Evolutionary conservation across 2,797 vertebrate genomes (phyloP).

Genomic region (Molothrus aeneus): DNA sequence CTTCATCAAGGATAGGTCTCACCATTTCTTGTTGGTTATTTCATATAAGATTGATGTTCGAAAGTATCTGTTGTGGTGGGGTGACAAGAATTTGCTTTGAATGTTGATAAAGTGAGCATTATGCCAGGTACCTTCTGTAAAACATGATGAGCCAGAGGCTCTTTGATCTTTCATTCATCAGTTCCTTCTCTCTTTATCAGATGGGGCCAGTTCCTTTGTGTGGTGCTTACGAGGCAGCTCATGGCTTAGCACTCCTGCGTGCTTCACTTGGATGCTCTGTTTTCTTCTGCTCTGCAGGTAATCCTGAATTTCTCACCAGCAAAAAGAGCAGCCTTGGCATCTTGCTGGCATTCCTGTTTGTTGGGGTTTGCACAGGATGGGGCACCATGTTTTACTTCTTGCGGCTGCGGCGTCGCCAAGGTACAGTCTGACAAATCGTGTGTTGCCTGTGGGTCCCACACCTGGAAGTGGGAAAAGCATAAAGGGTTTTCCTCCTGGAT

Average conservation of each 20-base stretch:
- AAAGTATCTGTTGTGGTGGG: neutral
- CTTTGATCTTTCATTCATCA: neutral
- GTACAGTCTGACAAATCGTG: neutral
- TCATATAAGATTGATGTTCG: neutral
- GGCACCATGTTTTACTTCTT: accelerated
- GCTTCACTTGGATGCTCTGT: neutral
- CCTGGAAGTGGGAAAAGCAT: neutral
- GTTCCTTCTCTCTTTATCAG: neutral
- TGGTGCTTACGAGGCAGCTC: neutral
- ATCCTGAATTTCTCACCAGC: accelerated
- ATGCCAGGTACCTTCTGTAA: neutral
- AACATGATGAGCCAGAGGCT: neutral
- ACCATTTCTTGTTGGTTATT: neutral
- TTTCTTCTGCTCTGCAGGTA: neutral
- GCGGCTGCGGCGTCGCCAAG: accelerated
- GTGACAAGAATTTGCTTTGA: neutral
- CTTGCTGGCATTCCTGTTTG: accelerated
- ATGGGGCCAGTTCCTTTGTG: neutral
- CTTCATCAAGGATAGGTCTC: neutral
- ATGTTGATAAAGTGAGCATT: neutral
- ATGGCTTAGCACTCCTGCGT: neutral
- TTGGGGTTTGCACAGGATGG: accelerated
- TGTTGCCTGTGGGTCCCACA: neutral
- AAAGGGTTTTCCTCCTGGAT: neutral
- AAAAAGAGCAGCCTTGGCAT: accelerated